Base-by-base conservation (phyloP, 2,888 invertebrate genomes). In the Drosophila parthenogenetica region DNA sequence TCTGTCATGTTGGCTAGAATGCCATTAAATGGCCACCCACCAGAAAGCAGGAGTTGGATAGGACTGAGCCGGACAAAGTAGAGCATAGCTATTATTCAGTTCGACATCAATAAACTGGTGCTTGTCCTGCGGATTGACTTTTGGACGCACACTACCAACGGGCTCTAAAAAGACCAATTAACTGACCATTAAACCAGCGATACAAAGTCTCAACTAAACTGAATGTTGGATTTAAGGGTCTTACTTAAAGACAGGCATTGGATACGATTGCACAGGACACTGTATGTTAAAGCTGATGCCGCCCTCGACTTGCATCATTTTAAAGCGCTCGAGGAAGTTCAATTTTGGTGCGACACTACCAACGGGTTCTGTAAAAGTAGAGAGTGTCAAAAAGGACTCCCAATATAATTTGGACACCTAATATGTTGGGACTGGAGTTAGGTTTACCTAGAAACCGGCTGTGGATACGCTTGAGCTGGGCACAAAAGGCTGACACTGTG, bases 221-320 rank as follows among this genome's bases (percentile, higher is more conserved):
- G 79, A 79, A 82, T 79, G 74, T 72, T 66, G 74, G 69, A 11
- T n/a, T 5, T 17, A 3, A 5, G 16, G n/a, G 5, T 37, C 67
- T 70, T 79, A 96, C 95, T 95, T 95, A 94, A 95, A 94, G 81
- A 94, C 91, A 81, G 96, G 95, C 89, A 95, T 94, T 65, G 96
- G 96, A 92, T 94, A 96, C 19, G 95, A 95, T 92, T 96, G 96
- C 22, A 95, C 95, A 53, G 95, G 95, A 91, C 96, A 96, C 90
- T 95, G 93, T 77, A 96, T 93, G 63, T 95, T 95, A 90, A 96
- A 94, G 83, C 94, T 94, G 13, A 51, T 64, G 43, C 62, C 77
- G n/a, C 85, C 61, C n/a, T 53, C 72, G 2, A 88, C 65, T 64
- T 90, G 81, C 81, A 84, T 87, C 81, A 87, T 81, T 51, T 29